Evolutionary conservation across 2,888 invertebrate genomes (phyloP), one percentile per base, ranked within the genome.

Genomic region (Drosophila borealis): DNA sequence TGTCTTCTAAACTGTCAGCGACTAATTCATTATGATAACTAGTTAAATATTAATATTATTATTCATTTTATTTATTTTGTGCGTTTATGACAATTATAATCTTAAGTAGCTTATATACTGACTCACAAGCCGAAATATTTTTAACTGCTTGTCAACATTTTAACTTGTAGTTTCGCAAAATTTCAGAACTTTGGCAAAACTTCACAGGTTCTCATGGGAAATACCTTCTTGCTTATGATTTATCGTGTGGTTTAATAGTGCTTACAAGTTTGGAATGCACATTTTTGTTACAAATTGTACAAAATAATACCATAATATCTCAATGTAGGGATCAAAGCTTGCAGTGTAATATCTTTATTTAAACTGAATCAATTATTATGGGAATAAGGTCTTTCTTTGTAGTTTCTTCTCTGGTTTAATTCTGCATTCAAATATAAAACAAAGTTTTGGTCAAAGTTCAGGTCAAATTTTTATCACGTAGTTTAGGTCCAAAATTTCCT

Each of bases 41-140:
- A 8, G 21, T 21, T 46, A 41, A 41, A 14, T 21, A 1, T 5
- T 21, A 41, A 14, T 21, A 1, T 5, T 21, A 25, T 21, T 25
- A 10, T n/a, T 19, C 39, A 14, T 17, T 33, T 29, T 33, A 6
- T 2, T 48, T 17, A 3, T 17, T 48, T 34, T 17, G 11, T 34
- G 4, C 29, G 29, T 29, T 29, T 29, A 5, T 25, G 25, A 25
- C 25, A 42, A 21, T 41, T 14, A 42, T 10, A 36, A 14, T 29
- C n/a, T 29, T 54, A 36, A 44, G 42, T 9, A 29, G 56, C 49
- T 57, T 57, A 49, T 17, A n/a, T 2, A 10, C 9, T 21, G 36
- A 17, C 55, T 36, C 13, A 10, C n/a, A 45, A 17, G 9, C 33
- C 21, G 42, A 21, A 9, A 9, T 34, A 48, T 17, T 19, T 36